Conservation (phyloP, 2,888 invertebrate species). For the Rhyacophila evoluta region DNA sequence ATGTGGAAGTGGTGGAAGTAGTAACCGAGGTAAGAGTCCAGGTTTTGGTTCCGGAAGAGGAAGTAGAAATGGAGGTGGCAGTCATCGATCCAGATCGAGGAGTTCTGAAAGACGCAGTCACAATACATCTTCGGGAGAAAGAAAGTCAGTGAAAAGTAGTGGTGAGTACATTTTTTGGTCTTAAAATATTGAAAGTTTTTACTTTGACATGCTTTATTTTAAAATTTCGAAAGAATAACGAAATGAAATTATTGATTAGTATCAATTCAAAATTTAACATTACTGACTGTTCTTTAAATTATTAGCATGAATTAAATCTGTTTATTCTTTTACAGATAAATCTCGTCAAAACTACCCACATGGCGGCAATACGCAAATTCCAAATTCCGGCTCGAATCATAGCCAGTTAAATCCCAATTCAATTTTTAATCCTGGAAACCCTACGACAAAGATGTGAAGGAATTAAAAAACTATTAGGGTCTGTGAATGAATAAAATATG, state of each 20-base stretch:
- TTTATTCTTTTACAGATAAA: constrained; percentile 51
- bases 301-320: too few species aligned
- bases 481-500: background rate
- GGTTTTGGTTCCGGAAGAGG: constrained; percentile 46
- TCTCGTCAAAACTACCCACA: constrained; percentile 36
- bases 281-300: too few species aligned
- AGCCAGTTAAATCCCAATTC: constrained; percentile 47
- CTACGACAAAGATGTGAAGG: constrained; percentile 52
- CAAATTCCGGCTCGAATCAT: constrained; percentile 51
- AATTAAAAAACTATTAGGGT: background rate
- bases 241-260: too few species aligned
- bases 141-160: constrained; percentile 43
- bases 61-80: constrained; percentile 49
- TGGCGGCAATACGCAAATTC: constrained; percentile 38
- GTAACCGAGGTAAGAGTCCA: constrained; percentile 48
- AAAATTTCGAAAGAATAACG: too few species aligned
- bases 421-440: constrained; percentile 44
- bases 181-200: background rate
- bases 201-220: too few species aligned
- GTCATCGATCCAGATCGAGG: constrained; percentile 48
- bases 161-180: constrained; percentile 33
- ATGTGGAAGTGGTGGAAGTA: constrained; percentile 19
- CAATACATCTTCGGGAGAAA: constrained; percentile 49
- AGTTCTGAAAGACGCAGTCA: constrained; percentile 48
- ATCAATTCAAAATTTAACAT: too few species aligned